Conservation (phyloP, 1,140 invertebrate species). For the Ctenoplectra terminalis region DNA sequence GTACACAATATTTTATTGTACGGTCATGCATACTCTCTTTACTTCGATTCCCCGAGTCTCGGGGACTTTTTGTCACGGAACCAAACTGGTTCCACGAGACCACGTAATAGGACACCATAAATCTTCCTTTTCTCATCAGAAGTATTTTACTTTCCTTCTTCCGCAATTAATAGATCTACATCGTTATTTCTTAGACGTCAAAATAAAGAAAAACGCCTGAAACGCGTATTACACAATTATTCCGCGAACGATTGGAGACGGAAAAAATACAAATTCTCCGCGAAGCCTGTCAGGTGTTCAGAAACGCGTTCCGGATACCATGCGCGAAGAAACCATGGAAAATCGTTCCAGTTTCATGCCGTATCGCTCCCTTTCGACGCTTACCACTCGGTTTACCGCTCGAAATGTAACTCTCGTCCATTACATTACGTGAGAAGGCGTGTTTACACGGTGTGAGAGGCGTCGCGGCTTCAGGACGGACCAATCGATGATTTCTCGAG, state of each 20-base stretch:
- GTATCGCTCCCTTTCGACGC: background rate
- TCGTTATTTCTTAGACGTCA: background rate
- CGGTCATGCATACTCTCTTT: background rate
- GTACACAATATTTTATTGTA: constrained; percentile 3
- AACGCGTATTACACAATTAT: background rate
- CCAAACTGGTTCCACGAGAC: constrained; percentile 27
- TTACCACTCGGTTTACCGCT: constrained; percentile 22
- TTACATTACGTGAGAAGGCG: constrained; percentile 73
- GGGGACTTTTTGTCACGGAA: constrained; percentile 4
- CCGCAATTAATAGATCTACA: background rate
- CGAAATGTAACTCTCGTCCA: constrained; percentile 52
- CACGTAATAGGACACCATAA: constrained; percentile 10
- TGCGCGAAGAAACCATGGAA: background rate
- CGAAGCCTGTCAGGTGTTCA: no score
- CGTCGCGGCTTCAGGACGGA: constrained; percentile 69
- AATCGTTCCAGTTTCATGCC: background rate
- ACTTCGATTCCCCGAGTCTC: background rate
- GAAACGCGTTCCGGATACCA: background rate
- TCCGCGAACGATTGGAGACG: no score
- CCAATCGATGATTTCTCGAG: constrained; percentile 79
- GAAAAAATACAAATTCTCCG: no score
- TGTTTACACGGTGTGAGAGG: constrained; percentile 74
- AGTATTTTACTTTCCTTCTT: constrained; percentile 6
- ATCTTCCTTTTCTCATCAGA: constrained; percentile 21
- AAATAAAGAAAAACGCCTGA: background rate